phyloP scores from a whole-genome alignment of 1,140 invertebrate genomes.

The Lasaia peninsularis region DNA sequence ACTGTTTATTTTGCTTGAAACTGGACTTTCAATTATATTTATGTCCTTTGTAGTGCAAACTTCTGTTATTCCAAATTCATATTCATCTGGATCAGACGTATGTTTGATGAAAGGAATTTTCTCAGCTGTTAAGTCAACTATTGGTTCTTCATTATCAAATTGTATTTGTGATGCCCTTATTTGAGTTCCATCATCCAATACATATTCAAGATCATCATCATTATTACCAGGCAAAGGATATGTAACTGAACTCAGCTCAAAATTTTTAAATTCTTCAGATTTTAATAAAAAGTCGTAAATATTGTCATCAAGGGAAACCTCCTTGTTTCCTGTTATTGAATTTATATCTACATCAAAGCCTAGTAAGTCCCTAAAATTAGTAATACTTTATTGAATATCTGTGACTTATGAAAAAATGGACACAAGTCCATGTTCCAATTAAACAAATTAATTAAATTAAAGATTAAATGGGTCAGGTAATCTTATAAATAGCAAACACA shows the following conservation, averaged over 20 bases:
- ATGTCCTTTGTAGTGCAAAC: slow-evolving; percentile 40
- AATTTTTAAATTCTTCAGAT: slow-evolving; percentile 32
- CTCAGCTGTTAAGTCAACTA: slow-evolving; percentile 50
- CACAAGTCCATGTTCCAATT: no score
- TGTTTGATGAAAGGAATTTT: slow-evolving; percentile 63
- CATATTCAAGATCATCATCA: slow-evolving; percentile 46
- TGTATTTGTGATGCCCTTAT: slow-evolving; percentile 67
- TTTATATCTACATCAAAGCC: slow-evolving; percentile 63
- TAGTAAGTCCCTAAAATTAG: slow-evolving; percentile 47
- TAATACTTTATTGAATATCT: background rate
- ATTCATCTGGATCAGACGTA: slow-evolving; percentile 34
- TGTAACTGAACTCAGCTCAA: slow-evolving; percentile 20
- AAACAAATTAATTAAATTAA: no score
- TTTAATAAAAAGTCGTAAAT: slow-evolving; percentile 58
- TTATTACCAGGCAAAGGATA: slow-evolving; percentile 25
- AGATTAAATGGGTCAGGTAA: no score
- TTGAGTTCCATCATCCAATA: slow-evolving; percentile 63
- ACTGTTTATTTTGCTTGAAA: slow-evolving; percentile 38
- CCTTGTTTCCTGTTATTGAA: slow-evolving; percentile 55
- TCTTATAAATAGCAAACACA: no score
- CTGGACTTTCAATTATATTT: slow-evolving; percentile 55
- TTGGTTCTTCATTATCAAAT: slow-evolving; percentile 63
- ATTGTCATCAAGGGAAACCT: slow-evolving; percentile 53
- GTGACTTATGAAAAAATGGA: no score
- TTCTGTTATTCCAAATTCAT: slow-evolving; percentile 22